These are phyloP conservation scores for Pantherophis guttatus DNA, from an alignment of 2,113 vertebrate genomes.

Conservation along the genomic window DNA sequence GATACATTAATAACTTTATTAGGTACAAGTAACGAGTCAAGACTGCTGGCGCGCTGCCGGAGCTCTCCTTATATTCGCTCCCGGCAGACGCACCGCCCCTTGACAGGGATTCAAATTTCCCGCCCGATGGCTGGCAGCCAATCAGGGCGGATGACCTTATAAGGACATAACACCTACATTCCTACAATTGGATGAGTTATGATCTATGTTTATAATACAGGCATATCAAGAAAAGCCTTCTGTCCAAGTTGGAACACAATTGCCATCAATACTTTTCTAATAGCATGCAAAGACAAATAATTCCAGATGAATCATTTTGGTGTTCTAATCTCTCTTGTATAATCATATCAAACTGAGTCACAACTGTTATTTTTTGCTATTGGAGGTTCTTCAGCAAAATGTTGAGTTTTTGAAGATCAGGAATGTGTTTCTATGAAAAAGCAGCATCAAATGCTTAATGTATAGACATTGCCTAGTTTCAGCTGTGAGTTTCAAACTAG, in stretches of 20 bases:
- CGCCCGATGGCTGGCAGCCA: too few relatives aligned
- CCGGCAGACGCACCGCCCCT: too few relatives aligned
- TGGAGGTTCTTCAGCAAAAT: conserved; percentile 10
- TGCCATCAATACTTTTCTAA: background rate
- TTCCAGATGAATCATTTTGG: background rate
- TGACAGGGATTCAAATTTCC: too few relatives aligned
- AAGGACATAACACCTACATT: too few relatives aligned
- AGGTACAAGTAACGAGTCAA: too few relatives aligned
- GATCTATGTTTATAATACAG: background rate
- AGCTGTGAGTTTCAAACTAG: background rate
- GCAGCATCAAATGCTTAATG: background rate
- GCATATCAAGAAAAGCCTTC: background rate
- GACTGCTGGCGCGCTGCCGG: too few relatives aligned
- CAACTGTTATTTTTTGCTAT: background rate
- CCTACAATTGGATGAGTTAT: background rate
- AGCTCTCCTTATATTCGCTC: too few relatives aligned
- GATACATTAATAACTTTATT: too few relatives aligned
- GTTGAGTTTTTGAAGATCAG: background rate
- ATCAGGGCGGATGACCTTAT: too few relatives aligned
- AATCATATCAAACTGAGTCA: background rate
- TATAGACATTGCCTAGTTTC: background rate
- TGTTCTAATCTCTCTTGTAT: background rate
- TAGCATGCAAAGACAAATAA: background rate
- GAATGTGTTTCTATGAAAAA: conserved; percentile 1
- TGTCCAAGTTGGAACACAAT: background rate